Conservation (phyloP, 2,888 invertebrate genomes). For the Eudasyphora cyanicolor region DNA sequence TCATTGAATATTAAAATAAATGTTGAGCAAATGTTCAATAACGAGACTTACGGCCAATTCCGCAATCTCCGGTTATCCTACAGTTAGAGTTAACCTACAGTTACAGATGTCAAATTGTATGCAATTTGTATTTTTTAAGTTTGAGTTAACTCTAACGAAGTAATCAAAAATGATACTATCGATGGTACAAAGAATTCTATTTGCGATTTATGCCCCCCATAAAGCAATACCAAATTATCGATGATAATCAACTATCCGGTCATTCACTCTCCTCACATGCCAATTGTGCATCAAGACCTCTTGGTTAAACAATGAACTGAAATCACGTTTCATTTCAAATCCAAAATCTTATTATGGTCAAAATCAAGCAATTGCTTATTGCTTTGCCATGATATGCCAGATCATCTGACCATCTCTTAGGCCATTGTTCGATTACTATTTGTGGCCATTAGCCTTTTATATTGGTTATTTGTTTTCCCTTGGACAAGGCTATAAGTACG, state of each 20-base stretch:
- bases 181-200: no score
- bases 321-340: background rate
- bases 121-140: no score
- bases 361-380: slow-evolving; percentile 1
- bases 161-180: no score
- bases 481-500: background rate
- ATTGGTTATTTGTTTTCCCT: background rate
- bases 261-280: no score
- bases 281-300: no score
- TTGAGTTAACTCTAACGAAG: no score
- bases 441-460: background rate
- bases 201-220: background rate
- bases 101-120: no score
- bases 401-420: background rate
- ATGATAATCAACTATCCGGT: background rate
- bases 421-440: background rate
- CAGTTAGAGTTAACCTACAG: no score
- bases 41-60: no score
- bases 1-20: no score
- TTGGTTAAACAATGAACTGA: background rate
- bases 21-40: no score
- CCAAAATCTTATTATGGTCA: background rate
- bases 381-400: background rate
- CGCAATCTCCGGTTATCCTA: no score
- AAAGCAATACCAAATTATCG: background rate